These are phyloP conservation scores for Falco novaeseelandiae DNA, from an alignment of 2,797 vertebrate genomes.

Conservation along the genomic window DNA sequence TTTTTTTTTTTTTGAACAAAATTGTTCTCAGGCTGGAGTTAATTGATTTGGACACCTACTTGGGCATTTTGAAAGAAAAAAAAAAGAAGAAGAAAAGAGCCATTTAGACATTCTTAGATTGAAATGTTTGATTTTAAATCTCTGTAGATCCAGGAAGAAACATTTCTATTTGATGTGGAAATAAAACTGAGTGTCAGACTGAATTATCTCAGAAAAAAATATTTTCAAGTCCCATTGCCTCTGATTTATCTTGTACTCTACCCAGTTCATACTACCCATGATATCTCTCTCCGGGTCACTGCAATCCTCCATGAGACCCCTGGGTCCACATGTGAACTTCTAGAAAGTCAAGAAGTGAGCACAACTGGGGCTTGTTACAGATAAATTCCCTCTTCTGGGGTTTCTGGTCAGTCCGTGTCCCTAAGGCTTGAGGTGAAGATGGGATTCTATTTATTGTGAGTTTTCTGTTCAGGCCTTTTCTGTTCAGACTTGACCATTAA, in stretches of 20 bases:
- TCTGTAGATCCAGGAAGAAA: background rate
- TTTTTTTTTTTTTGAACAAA: background rate
- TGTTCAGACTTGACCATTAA: background rate
- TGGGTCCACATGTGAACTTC: accelerated
- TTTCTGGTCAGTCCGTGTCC: background rate
- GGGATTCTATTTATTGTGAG: background rate
- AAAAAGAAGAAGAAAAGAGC: background rate
- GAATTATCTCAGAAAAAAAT: background rate
- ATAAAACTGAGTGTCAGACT: background rate
- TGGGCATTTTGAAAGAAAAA: background rate
- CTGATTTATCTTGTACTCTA: background rate
- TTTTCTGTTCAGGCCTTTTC: background rate
- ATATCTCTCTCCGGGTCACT: background rate
- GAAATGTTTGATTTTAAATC: background rate
- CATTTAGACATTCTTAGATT: background rate
- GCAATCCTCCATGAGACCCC: background rate
- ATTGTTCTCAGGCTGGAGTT: background rate
- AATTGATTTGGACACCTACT: background rate
- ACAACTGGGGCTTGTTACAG: background rate
- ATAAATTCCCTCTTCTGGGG: background rate
- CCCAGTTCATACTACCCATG: background rate
- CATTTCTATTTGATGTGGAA: background rate
- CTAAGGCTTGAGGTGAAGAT: background rate
- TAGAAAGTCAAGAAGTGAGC: background rate
- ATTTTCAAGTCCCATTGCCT: background rate